Percentiles rank a stretch among this genome's conserved stretches.
Conservation (phyloP, 2,113 vertebrate genomes). For the Grantiella picta region DNA sequence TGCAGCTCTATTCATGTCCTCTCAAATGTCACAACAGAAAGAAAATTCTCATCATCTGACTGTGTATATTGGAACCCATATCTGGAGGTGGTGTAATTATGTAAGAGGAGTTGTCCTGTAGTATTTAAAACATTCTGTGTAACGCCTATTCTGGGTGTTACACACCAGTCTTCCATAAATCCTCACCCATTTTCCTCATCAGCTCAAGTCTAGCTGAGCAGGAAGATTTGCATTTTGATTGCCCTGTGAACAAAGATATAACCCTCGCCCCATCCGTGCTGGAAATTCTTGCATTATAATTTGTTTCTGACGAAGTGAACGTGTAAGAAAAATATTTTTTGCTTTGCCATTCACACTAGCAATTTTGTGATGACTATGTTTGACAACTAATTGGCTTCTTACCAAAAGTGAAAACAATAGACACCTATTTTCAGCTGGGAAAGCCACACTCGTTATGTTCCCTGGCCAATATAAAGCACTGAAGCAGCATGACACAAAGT, state of each 20-base stretch:
- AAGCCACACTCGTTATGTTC: constrained; percentile 3
- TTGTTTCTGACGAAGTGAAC: background rate
- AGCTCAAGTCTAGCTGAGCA: background rate
- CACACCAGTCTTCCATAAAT: background rate
- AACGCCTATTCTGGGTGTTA: background rate
- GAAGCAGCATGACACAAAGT: background rate
- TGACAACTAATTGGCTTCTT: constrained; percentile 12
- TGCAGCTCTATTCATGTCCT: background rate
- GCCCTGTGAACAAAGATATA: background rate
- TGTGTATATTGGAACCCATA: background rate
- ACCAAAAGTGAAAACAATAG: constrained; percentile 20
- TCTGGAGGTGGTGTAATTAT: background rate
- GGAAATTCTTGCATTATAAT: background rate
- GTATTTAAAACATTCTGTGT: background rate
- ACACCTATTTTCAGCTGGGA: constrained; percentile 47
- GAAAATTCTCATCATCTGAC: background rate
- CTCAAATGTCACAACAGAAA: background rate
- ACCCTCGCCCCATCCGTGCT: background rate
- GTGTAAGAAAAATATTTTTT: background rate
- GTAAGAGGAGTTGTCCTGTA: background rate
- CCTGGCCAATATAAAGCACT: background rate
- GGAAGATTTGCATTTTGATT: background rate
- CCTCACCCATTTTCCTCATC: background rate
- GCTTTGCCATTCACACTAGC: background rate
- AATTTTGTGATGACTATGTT: background rate